These are phyloP conservation scores for Hydrochoerus hydrochaeris DNA, from an alignment of 2,113 vertebrate genomes.

Conservation along the genomic window DNA sequence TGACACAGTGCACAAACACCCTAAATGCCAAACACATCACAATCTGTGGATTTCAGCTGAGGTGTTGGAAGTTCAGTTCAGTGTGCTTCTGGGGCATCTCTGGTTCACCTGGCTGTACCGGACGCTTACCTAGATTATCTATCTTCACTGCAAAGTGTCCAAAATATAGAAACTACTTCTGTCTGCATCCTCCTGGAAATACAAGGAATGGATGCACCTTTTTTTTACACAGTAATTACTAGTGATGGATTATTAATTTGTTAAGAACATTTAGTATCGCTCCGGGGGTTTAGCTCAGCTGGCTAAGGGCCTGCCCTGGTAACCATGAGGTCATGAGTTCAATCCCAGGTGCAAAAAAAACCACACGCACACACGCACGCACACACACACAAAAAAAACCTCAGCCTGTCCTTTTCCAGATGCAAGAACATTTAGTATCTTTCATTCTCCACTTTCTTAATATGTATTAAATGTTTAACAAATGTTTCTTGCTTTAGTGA, in stretches of 20 bases:
- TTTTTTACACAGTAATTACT: background rate
- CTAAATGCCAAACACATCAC: background rate
- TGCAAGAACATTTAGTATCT: background rate
- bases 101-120: background rate
- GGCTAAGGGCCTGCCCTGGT: no score
- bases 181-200: constrained; percentile 11
- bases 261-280: background rate
- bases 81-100: background rate
- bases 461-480: background rate
- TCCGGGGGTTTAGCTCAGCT: no score
- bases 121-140: background rate
- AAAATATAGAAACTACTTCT: background rate
- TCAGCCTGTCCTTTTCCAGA: no score
- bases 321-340: no score
- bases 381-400: no score
- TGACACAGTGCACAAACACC: background rate
- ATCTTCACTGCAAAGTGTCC: background rate
- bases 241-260: background rate
- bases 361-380: no score
- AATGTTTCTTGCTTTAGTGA: constrained; percentile 33
- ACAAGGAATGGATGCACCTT: background rate
- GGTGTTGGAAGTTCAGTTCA: background rate
- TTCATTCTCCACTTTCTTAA: background rate
- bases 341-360: no score
- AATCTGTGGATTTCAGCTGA: background rate